Evolutionary conservation across 2,797 vertebrate genomes (phyloP), one percentile per base, ranked within the genome.

Genomic region (Apodemus agrarius): DNA sequence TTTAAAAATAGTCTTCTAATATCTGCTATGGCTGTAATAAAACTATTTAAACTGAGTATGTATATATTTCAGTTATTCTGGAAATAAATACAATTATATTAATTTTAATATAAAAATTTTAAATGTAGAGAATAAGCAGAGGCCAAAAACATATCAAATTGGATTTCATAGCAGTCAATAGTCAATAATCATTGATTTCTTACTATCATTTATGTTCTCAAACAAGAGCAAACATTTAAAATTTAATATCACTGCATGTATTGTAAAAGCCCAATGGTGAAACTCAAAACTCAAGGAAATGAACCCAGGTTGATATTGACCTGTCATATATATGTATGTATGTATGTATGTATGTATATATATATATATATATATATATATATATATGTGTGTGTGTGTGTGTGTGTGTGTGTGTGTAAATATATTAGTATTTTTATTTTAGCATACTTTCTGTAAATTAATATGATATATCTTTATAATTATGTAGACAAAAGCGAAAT

Each of bases 261-360:
- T 40, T 40, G 43, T 12, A 86, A 89, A 96, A 81, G 1, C 1
- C 24, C 54, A 93, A n/a, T 31, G 8, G 24, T 63, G 88, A 96
- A 76, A 24, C 21, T 81, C 86, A 46, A 96, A 76, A 24, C 24
- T 81, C 86, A 46, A 91, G 6, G 72, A 97, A 89, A 97, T 92
- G 91, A 97, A 34, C 34, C 52, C 92, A 79, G 52, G 10, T 11
- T 82, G 0, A 63, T 1, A 31, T 13, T 84, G 17, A 21, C 31
- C 67, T 40, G 16, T 65, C 31, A 34, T 3, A 69, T 29, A 67
- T 1, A 34, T 29, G 13, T 24, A 63, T 29, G 11, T 26, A 22
- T 7, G 6, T 7, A 59, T 22, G 14, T 17, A 57, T 19, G n/a
- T n/a, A n/a, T n/a, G n/a, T n/a, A n/a, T n/a, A n/a, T n/a, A n/a